These are phyloP conservation scores for Cheilinus undulatus DNA, from an alignment of 2,113 vertebrate genomes.

Conservation along the genomic window DNA sequence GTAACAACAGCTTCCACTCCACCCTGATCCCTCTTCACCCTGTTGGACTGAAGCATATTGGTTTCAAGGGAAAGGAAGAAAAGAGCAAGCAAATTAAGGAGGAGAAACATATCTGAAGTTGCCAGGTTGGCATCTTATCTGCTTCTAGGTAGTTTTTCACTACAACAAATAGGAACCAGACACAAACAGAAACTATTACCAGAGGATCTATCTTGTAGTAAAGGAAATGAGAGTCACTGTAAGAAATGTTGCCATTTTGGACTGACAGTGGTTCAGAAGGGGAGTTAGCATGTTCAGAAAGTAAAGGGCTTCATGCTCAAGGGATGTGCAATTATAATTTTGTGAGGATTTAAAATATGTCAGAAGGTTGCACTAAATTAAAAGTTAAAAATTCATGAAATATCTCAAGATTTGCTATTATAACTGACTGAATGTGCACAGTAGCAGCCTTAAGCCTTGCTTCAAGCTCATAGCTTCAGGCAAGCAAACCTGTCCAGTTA, in stretches of 20 bases:
- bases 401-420: neutral
- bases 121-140: constrained; percentile 15
- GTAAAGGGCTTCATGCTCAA: neutral
- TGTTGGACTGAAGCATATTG: neutral
- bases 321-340: neutral
- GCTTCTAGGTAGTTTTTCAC: constrained; percentile 10
- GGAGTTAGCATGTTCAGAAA: neutral
- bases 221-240: neutral
- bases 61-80: neutral
- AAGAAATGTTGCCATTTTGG: neutral
- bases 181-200: neutral
- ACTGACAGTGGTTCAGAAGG: neutral
- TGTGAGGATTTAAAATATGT: neutral
- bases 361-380: neutral
- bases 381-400: neutral
- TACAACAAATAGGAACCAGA: neutral
- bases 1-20: constrained; percentile 7
- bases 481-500: constrained; percentile 17
- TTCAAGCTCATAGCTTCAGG: constrained; percentile 1
- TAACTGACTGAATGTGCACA: constrained; percentile 1
- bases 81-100: neutral
- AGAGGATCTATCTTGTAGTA: neutral
- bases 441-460: neutral
- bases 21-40: neutral
- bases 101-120: constrained; percentile 13